Evolutionary conservation across 2,888 invertebrate genomes (phyloP), one percentile per base, ranked within the genome.

Genomic region (Deroplatys truncata): DNA sequence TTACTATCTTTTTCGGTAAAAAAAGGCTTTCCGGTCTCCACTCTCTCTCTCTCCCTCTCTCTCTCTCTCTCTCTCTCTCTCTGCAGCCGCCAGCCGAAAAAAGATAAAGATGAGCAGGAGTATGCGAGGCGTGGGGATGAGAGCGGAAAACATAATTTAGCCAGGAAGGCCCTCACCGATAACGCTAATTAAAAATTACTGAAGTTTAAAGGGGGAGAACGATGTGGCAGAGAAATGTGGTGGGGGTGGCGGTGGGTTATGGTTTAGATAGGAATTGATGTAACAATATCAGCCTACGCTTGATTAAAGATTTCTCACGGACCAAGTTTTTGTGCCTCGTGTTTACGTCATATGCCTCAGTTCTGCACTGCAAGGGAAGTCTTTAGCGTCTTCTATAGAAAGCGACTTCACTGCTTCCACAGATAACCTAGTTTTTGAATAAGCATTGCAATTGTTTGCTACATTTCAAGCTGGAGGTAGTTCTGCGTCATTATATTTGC

Each of bases 101-200:
- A 92, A 93, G 93, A 93, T 93, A 93, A 93, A 93, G 93, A 90
- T 90, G 91, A 90, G 88, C 89, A 86, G 88, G 89, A 92, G 92
- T 87, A 87, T 87, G 92, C 91, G 91, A 89, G 89, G 89, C 49
- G 89, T 82, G 88, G 86, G 88, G 89, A 84, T 87, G 89, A 85
- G 82, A 88, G 88, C 90, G 89, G 90, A 90, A 91, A 92, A 93
- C 92, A 93, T 93, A 93, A 93, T 92, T 92, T 92, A 92, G 92
- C 91, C 91, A 91, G 90, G 91, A 91, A 92, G 89, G 87, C 89
- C 88, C 88, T 91, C 92, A 88, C 91, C 93, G 93, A 93, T 93
- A 93, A 93, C 92, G 92, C 92, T 93, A 93, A 93, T 93, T 93
- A 93, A 93, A 93, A 93, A 93, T 92, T 92, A 92, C 92, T 91